Conservation (phyloP, 2,888 invertebrate species). For the Noctuana brunneofusca region DNA sequence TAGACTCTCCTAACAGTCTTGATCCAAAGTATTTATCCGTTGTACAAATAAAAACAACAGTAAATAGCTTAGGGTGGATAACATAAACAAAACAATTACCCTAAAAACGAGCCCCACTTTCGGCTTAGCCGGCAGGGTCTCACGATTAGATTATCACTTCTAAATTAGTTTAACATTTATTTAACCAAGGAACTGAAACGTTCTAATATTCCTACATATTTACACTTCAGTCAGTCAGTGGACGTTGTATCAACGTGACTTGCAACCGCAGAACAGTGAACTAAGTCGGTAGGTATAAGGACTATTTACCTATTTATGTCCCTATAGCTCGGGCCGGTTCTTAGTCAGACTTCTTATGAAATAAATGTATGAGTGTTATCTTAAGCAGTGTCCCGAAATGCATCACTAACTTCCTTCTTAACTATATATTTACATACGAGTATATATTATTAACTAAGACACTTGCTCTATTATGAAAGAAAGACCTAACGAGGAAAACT, state of each 20-base stretch:
- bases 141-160: constrained; percentile 12
- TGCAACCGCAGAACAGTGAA: constrained; percentile 23
- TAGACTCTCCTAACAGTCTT: constrained; percentile 9
- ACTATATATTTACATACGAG: too few species aligned
- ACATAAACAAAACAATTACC: not conserved
- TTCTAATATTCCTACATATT: constrained; percentile 40
- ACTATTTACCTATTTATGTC: too few species aligned
- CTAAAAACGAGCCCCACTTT: not conserved
- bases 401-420: too few species aligned
- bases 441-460: too few species aligned
- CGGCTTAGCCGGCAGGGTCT: constrained; percentile 11
- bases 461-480: too few species aligned
- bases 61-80: not conserved
- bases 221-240: constrained; percentile 51
- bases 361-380: too few species aligned
- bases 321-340: too few species aligned
- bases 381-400: too few species aligned
- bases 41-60: constrained; percentile 1
- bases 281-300: too few species aligned
- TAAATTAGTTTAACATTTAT: constrained; percentile 36
- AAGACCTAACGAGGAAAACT: too few species aligned
- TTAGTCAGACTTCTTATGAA: too few species aligned
- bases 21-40: constrained; percentile 7
- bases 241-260: constrained; percentile 41
- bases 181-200: constrained; percentile 44